Evolutionary conservation across 2,797 vertebrate species (phyloP).

Genomic region (Silurus lanzhouensis): DNA sequence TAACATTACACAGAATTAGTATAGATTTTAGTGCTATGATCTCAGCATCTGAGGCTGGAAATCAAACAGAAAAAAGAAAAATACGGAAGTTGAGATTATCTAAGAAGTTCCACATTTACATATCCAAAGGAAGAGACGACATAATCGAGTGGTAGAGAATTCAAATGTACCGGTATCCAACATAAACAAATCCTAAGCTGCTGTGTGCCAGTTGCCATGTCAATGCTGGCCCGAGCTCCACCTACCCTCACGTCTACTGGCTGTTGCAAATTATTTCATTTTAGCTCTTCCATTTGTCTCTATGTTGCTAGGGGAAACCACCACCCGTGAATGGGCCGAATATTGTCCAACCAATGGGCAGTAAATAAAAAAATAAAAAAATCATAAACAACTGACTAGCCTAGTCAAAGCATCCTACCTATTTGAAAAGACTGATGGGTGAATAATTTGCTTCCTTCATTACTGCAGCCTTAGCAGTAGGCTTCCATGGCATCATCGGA

Average conservation of each 20-base stretch:
- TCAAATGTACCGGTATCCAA: conserved; percentile 14
- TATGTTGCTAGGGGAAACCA: conserved; percentile 74
- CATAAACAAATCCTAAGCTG: conserved; percentile 35
- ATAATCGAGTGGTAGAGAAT: not conserved
- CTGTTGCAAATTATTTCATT: conserved; percentile 64
- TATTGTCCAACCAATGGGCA: conserved; percentile 66
- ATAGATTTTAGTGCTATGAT: too few relatives aligned
- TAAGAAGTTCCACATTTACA: too few relatives aligned
- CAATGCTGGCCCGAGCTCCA: conserved; percentile 51
- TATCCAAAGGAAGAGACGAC: not conserved
- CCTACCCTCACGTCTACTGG: conserved; percentile 54
- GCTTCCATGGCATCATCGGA: conserved; percentile 11
- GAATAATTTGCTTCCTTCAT: conserved; percentile 12
- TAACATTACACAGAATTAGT: not conserved
- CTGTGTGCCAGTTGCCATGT: conserved; percentile 51
- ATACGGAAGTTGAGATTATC: too few relatives aligned
- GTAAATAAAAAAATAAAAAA: conserved; percentile 61
- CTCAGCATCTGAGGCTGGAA: too few relatives aligned
- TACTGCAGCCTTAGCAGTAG: not conserved
- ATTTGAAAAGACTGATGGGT: conserved; percentile 9
- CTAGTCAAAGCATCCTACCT: conserved; percentile 40
- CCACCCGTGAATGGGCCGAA: conserved; percentile 68
- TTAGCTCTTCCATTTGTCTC: conserved; percentile 65
- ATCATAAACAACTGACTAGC: conserved; percentile 63
- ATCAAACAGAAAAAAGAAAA: too few relatives aligned